Conservation (phyloP, 2,113 vertebrate species). For the Cyprinodon variegatus region DNA sequence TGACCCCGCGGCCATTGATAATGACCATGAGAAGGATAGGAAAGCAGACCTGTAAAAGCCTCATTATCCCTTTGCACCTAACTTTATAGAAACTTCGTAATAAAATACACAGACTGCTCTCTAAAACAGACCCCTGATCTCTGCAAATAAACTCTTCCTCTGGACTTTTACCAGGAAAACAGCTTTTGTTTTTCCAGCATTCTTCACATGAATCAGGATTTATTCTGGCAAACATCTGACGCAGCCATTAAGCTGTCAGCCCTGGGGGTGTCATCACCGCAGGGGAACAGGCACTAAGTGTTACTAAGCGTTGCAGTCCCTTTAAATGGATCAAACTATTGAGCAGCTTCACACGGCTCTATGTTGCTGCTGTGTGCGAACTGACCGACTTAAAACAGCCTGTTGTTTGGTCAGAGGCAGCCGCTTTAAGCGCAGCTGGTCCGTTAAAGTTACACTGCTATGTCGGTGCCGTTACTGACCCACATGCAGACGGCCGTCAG, state of each 20-base stretch:
- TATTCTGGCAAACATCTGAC: conserved; percentile 5
- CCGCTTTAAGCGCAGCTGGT: no score
- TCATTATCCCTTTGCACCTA: background rate
- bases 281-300: background rate
- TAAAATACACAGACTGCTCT: background rate
- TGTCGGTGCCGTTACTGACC: conserved; percentile 80
- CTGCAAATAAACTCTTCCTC: background rate
- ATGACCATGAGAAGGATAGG: background rate
- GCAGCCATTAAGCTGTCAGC: conserved; percentile 1
- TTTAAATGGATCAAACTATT: conserved; percentile 1
- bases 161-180: background rate
- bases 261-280: background rate
- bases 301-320: background rate
- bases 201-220: conserved; percentile 6
- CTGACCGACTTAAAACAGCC: background rate
- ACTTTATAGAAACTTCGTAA: background rate
- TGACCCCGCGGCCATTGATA: background rate
- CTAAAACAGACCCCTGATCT: conserved; percentile 30
- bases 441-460: background rate
- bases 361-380: no score
- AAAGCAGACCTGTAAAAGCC: background rate
- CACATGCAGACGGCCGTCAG: conserved; percentile 89
- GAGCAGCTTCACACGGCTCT: no score
- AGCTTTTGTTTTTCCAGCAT: background rate
- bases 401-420: no score